These are phyloP conservation scores for Hiodon alosoides DNA, from an alignment of 2,113 vertebrate species.

Conservation along the genomic window DNA sequence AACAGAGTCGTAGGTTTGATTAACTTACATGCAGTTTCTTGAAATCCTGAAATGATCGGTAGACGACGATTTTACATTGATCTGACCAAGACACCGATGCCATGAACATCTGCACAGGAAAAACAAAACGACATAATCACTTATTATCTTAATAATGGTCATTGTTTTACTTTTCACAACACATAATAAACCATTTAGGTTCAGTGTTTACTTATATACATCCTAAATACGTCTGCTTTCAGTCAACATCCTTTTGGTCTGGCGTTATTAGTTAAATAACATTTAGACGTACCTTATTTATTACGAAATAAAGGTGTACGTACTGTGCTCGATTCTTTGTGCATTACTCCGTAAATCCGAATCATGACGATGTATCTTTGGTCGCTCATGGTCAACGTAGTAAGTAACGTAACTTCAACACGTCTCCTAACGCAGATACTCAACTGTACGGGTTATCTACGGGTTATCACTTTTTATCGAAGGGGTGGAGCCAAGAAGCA, in stretches of 20 bases:
- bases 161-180: background rate
- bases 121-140: background rate
- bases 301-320: background rate
- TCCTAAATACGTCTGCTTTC: background rate
- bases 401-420: too few species aligned
- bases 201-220: too few species aligned
- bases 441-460: too few species aligned
- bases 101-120: constrained; percentile 66
- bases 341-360: constrained; percentile 53
- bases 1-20: background rate
- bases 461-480: too few species aligned
- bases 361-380: constrained; percentile 49
- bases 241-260: background rate
- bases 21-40: constrained; percentile 75
- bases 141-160: background rate
- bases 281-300: background rate
- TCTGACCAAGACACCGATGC: constrained; percentile 82
- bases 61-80: constrained; percentile 69
- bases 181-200: background rate
- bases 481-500: too few species aligned
- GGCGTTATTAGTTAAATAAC: background rate
- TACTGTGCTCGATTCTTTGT: constrained; percentile 58
- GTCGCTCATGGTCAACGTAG: constrained; percentile 43
- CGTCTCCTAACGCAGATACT: too few species aligned
- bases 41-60: constrained; percentile 73